Conservation (phyloP, 2,888 invertebrate species). For the Microplitis deprimator region DNA sequence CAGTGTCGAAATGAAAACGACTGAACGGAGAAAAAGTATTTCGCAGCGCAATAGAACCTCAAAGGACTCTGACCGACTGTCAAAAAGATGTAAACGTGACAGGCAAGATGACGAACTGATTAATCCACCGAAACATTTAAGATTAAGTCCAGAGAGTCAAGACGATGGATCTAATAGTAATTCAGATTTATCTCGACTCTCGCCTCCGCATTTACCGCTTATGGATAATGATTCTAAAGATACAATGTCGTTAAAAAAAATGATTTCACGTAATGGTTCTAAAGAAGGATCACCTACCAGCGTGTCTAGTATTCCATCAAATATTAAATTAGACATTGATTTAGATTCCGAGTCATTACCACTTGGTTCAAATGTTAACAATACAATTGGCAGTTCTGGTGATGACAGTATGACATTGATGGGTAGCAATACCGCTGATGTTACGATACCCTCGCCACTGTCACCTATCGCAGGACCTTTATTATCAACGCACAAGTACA, state of each 20-base stretch:
- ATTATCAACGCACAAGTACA: slow-evolving; percentile 66
- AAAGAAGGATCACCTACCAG: slow-evolving; percentile 66
- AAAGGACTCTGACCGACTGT: slow-evolving; percentile 48
- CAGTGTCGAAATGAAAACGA: slow-evolving; percentile 59
- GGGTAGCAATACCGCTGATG: slow-evolving; percentile 61
- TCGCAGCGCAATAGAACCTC: slow-evolving; percentile 54
- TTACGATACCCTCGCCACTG: slow-evolving; percentile 65
- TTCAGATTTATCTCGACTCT: slow-evolving; percentile 62
- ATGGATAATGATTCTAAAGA: slow-evolving; percentile 59
- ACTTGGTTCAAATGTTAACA: slow-evolving; percentile 60
- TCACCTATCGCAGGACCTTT: slow-evolving; percentile 67
- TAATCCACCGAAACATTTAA: slow-evolving; percentile 57
- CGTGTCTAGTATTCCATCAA: slow-evolving; percentile 62
- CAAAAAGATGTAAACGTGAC: slow-evolving; percentile 51
- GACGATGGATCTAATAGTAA: slow-evolving; percentile 67
- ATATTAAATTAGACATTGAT: slow-evolving; percentile 65
- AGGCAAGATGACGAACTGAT: slow-evolving; percentile 51
- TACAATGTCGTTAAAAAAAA: slow-evolving; percentile 50
- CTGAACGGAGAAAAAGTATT: slow-evolving; percentile 61
- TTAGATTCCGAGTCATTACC: slow-evolving; percentile 62
- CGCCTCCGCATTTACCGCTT: slow-evolving; percentile 56
- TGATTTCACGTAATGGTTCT: slow-evolving; percentile 60
- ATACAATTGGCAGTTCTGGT: slow-evolving; percentile 63
- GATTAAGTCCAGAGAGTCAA: slow-evolving; percentile 62
- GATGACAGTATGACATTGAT: slow-evolving; percentile 66